Evolutionary conservation across 37 sponge, comb jelly and placozoan species (phyloP).

Genomic region (Crambe crambe): DNA sequence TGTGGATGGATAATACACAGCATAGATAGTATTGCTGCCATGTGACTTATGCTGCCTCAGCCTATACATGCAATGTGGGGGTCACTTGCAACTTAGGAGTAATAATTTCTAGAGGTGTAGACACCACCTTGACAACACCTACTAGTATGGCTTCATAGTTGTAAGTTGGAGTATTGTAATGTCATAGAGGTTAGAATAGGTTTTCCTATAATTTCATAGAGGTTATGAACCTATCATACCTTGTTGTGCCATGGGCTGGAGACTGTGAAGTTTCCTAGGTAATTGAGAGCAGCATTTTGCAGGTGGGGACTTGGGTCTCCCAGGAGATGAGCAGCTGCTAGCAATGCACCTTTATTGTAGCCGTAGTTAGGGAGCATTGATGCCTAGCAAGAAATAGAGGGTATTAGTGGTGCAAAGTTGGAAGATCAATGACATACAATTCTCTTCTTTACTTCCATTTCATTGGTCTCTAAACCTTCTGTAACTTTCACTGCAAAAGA

Average conservation of each 20-base stretch:
- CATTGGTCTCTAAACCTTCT: slow-evolving; percentile 32
- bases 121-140: too few relatives aligned
- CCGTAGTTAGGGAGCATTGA: slow-evolving; percentile 21
- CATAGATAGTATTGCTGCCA: background rate
- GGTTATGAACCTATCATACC: too few relatives aligned
- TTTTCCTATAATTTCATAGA: too few relatives aligned
- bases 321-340: slow-evolving; percentile 52
- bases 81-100: too few relatives aligned
- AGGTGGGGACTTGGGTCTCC: background rate
- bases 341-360: slow-evolving; percentile 61
- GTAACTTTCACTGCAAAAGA: slow-evolving; percentile 31
- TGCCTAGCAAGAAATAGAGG: slow-evolving; percentile 21
- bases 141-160: too few relatives aligned
- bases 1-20: too few relatives aligned
- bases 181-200: too few relatives aligned
- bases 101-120: too few relatives aligned
- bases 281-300: slow-evolving; percentile 19
- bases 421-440: slow-evolving; percentile 18
- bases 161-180: too few relatives aligned
- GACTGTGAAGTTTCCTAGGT: slow-evolving; percentile 30
- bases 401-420: background rate
- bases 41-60: too few relatives aligned
- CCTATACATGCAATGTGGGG: too few relatives aligned
- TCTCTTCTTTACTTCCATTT: slow-evolving; percentile 5
- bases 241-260: slow-evolving; percentile 58